A percentile compares a stretch with the other conserved stretches of the same genome.
phyloP scores from a whole-genome alignment of 2,797 vertebrate species.

The Spheniscus humboldti region DNA sequence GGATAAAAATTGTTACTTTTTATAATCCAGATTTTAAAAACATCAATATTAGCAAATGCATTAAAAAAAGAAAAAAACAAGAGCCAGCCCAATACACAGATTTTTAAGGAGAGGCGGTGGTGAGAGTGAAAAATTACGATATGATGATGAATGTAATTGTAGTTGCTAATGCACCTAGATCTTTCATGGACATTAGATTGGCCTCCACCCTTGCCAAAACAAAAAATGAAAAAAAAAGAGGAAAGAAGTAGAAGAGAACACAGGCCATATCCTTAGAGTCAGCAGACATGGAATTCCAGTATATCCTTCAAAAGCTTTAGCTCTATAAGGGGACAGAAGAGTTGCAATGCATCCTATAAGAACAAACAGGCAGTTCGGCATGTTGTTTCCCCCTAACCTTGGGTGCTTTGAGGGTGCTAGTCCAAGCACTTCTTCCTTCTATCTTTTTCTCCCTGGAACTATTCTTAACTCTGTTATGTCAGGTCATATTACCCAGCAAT shows the following conservation, averaged over 20 bases:
- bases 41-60: background rate
- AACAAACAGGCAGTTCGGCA: background rate
- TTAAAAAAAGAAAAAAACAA: background rate
- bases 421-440: background rate
- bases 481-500: background rate
- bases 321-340: background rate
- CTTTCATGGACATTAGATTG: background rate
- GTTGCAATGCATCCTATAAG: background rate
- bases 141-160: background rate
- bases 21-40: background rate
- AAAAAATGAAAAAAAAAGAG: background rate
- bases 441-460: background rate
- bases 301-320: background rate
- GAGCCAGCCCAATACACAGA: background rate
- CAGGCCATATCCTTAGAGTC: background rate
- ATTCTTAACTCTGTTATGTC: background rate
- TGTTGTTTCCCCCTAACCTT: background rate
- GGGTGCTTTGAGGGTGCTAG: background rate
- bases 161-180: background rate
- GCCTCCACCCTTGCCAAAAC: background rate
- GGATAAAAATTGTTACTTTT: background rate
- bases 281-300: background rate
- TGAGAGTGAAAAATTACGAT: background rate
- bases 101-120: background rate
- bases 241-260: background rate